Evolutionary conservation across 2,797 vertebrate species (phyloP).

Genomic region (Alectoris magna): DNA sequence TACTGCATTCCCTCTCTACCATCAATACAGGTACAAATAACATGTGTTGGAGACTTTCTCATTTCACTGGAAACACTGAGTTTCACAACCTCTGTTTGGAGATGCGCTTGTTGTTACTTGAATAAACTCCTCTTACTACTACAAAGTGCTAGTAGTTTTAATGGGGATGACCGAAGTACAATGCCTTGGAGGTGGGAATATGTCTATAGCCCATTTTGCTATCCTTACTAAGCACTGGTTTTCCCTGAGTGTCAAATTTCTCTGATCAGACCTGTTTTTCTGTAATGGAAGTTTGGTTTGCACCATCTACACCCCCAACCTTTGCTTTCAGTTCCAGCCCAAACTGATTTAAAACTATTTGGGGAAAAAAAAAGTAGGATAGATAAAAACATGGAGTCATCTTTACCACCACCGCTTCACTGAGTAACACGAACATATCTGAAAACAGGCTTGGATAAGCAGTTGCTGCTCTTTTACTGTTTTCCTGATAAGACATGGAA

Average conservation of each 20-base stretch:
- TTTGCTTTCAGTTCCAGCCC: background rate
- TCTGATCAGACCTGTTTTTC: background rate
- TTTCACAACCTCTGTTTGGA: rapidly evolving
- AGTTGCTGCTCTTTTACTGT: background rate
- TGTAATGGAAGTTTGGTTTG: background rate
- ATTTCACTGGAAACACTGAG: background rate
- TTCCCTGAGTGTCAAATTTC: background rate
- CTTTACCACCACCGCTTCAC: background rate
- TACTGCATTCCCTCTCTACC: background rate
- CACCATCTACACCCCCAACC: background rate
- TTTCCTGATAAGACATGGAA: background rate
- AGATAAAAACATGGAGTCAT: background rate
- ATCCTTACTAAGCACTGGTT: background rate
- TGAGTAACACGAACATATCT: background rate
- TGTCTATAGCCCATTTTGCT: background rate
- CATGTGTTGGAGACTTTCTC: rapidly evolving
- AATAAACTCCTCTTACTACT: rapidly evolving
- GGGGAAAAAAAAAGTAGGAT: background rate
- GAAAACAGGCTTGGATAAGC: background rate
- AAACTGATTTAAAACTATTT: background rate
- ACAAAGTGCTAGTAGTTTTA: background rate
- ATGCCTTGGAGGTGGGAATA: background rate
- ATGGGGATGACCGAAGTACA: background rate
- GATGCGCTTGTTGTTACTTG: background rate
- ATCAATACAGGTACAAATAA: background rate